phyloP scores from a whole-genome alignment of 2,113 vertebrate species.

The Apodemus sylvaticus region DNA sequence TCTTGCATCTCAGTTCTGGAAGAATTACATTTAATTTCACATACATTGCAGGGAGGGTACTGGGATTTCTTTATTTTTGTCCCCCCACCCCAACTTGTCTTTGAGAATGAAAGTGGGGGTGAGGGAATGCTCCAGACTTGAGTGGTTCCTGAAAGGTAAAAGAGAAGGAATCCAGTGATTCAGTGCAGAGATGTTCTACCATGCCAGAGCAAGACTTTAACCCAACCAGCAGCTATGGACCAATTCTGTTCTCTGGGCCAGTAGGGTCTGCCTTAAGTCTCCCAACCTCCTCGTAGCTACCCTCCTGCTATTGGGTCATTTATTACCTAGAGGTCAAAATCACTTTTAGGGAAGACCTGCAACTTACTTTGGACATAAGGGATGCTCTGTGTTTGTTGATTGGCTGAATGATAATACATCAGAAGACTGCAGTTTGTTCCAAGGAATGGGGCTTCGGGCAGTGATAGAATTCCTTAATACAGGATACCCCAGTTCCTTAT shows the following conservation, averaged over 20 bases:
- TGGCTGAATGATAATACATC: background rate
- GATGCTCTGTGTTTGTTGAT: background rate
- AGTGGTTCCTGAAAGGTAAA: background rate
- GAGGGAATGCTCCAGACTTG: background rate
- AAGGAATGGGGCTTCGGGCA: background rate
- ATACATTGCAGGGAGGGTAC: background rate
- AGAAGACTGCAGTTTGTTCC: background rate
- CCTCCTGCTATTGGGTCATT: background rate
- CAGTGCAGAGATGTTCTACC: constrained; percentile 26
- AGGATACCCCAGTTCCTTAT: background rate
- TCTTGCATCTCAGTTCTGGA: background rate
- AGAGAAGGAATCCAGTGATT: background rate
- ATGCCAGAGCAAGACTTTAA: background rate
- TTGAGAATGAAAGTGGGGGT: background rate
- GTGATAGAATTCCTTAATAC: background rate
- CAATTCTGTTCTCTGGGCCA: background rate
- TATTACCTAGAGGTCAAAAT: background rate
- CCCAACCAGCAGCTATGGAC: too few relatives aligned
- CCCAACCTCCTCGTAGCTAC: accelerated
- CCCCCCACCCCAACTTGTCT: background rate
- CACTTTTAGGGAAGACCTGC: constrained; percentile 22
- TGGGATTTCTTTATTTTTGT: constrained; percentile 1
- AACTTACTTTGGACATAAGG: background rate
- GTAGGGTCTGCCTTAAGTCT: background rate
- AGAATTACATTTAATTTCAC: background rate